A percentile compares a stretch with the other conserved stretches of the same genome.
phyloP scores from a whole-genome alignment of 2,888 invertebrate genomes.

The Gerris lacustris region DNA sequence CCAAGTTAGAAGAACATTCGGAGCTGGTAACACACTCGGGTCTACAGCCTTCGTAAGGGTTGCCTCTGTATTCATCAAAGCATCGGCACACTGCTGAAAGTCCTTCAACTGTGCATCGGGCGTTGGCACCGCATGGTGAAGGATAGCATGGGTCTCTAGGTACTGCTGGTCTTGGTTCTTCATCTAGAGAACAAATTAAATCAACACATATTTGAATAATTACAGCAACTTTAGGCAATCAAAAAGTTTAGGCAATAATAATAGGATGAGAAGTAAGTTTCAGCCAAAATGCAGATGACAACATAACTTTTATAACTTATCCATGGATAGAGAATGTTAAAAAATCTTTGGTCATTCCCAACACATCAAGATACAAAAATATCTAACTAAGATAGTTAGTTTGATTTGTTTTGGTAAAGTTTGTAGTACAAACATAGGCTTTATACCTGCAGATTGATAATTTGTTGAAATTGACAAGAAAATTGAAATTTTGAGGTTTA shows the following conservation, averaged over 20 bases:
- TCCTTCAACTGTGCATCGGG: slow-evolving; percentile 52
- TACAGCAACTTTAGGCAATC: no score
- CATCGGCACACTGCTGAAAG: slow-evolving; percentile 52
- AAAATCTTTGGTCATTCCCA: no score
- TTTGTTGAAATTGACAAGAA: neutral
- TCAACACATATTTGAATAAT: neutral
- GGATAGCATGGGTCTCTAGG: slow-evolving; percentile 52
- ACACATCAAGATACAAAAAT: no score
- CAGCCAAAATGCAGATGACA: no score
- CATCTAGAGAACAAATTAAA: neutral
- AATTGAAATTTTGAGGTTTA: neutral
- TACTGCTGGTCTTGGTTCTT: neutral
- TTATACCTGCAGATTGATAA: neutral
- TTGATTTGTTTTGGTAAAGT: no score
- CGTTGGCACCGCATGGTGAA: slow-evolving; percentile 61
- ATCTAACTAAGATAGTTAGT: no score
- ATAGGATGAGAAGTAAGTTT: no score
- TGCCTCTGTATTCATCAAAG: slow-evolving; percentile 50
- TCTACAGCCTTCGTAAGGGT: slow-evolving; percentile 56
- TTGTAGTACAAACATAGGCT: neutral
- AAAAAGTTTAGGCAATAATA: no score
- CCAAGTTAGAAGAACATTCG: slow-evolving; percentile 48
- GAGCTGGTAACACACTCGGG: slow-evolving; percentile 60
- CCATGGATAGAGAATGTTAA: no score
- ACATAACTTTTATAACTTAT: no score